Conservation (phyloP, 2,797 vertebrate species). For the Argentina silus region DNA sequence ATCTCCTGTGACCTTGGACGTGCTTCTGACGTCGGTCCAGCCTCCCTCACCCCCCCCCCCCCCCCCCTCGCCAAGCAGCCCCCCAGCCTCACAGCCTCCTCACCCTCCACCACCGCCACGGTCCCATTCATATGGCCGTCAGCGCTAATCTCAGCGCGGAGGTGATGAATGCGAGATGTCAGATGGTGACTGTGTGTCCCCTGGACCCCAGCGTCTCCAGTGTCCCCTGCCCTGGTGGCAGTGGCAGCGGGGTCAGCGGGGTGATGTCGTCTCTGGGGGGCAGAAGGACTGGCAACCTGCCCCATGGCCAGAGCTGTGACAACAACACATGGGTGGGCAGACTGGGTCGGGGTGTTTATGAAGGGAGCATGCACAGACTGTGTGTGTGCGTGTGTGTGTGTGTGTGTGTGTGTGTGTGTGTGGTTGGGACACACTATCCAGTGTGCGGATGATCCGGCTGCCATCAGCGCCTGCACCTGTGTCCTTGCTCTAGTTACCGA, state of each 20-base stretch:
- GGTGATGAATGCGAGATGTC: conserved; percentile 64
- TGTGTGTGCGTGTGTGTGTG: conserved; percentile 9
- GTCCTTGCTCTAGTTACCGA: conserved; percentile 35
- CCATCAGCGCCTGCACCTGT: conserved; percentile 47
- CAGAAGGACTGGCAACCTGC: neutral
- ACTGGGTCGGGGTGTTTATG: conserved; percentile 40
- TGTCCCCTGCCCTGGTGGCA: conserved; percentile 23
- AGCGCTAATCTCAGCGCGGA: conserved; percentile 51
- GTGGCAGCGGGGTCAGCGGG: neutral
- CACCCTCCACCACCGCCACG: conserved; percentile 3
- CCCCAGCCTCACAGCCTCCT: neutral
- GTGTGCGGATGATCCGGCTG: conserved; percentile 26
- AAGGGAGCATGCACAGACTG: conserved; percentile 1
- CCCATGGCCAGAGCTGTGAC: neutral
- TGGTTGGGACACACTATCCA: neutral
- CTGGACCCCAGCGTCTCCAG: conserved; percentile 42
- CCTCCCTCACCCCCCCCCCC: conserved; percentile 16
- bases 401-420: conserved; percentile 1
- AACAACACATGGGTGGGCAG: conserved; percentile 19
- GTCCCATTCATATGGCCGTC: conserved; percentile 36
- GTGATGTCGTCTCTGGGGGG: conserved; percentile 4
- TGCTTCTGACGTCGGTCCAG: conserved; percentile 21
- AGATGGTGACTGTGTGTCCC: conserved; percentile 49
- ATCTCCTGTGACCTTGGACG: conserved; percentile 28
- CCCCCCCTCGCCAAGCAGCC: neutral